phyloP scores from a whole-genome alignment of 2,888 invertebrate species.

The Megastigmus dorsalis region DNA sequence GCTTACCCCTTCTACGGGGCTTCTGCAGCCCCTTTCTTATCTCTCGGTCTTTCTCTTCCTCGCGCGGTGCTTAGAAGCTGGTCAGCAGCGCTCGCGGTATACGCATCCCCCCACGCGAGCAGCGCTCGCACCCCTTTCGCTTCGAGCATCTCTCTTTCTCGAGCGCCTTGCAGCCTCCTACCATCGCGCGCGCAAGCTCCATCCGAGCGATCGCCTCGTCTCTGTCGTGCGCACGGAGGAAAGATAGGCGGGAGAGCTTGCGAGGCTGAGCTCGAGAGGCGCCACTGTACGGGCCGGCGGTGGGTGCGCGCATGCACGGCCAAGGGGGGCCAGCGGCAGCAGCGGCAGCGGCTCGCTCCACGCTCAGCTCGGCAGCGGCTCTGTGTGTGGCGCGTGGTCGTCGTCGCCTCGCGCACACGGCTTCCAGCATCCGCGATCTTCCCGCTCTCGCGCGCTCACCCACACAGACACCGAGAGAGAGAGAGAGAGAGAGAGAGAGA shows the following conservation, averaged over 20 bases:
- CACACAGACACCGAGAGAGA: not conserved
- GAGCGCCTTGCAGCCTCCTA: too few species aligned
- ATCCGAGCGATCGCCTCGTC: slow-evolving; percentile 44
- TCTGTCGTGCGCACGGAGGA: slow-evolving; percentile 53
- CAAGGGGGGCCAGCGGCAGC: not conserved
- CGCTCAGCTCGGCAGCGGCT: not conserved
- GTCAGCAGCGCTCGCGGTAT: slow-evolving; percentile 13
- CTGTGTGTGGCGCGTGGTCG: slow-evolving; percentile 61
- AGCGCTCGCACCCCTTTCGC: not conserved
- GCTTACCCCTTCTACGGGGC: slow-evolving; percentile 43
- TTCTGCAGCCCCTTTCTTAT: slow-evolving; percentile 39
- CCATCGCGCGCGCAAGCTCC: slow-evolving; percentile 36
- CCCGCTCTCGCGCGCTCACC: not conserved
- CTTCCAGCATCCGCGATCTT: slow-evolving; percentile 74
- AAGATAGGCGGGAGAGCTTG: too few species aligned
- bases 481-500: too few species aligned
- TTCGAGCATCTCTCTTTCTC: not conserved
- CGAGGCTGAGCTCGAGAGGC: slow-evolving; percentile 68
- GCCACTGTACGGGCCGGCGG: slow-evolving; percentile 72
- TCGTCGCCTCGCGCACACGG: slow-evolving; percentile 58
- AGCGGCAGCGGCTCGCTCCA: not conserved
- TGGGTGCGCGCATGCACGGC: not conserved
- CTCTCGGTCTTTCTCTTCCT: slow-evolving; percentile 16
- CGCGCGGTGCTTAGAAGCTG: slow-evolving; percentile 40
- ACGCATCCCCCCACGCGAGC: slow-evolving; percentile 28